Percentiles rank a stretch among this genome's conserved stretches.
Evolutionary conservation across 2,888 invertebrate species (phyloP).

Genomic region (Meghimatium bilineatum): DNA sequence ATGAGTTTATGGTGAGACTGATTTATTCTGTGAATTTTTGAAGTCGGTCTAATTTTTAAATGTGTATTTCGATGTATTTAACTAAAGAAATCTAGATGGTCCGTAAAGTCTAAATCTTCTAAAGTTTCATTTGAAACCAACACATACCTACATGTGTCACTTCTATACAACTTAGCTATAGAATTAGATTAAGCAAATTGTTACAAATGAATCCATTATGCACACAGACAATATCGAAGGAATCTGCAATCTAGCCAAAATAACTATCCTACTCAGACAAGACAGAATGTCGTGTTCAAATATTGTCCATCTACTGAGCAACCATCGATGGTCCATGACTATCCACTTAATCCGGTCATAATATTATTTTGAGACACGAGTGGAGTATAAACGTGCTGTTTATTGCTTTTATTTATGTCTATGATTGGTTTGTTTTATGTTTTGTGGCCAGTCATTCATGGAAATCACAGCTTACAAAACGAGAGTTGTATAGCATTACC

Average conservation of each 20-base stretch:
- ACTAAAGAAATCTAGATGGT: too few relatives aligned
- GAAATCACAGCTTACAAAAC: neutral
- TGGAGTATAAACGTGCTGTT: neutral
- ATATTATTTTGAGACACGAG: neutral
- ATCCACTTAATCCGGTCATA: neutral
- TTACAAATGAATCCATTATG: neutral
- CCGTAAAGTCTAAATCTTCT: too few relatives aligned
- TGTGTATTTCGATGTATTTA: too few relatives aligned
- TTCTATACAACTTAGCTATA: too few relatives aligned
- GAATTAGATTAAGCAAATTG: neutral
- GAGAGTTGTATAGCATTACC: neutral
- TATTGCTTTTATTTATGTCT: constrained; percentile 1
- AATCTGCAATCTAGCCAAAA: neutral
- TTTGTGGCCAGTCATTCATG: neutral
- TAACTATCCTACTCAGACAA: neutral
- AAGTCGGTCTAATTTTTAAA: too few relatives aligned
- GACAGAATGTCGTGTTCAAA: neutral
- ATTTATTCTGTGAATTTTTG: too few relatives aligned
- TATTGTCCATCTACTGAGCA: neutral
- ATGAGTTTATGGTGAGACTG: too few relatives aligned
- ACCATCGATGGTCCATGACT: neutral
- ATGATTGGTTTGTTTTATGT: neutral
- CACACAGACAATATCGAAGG: neutral
- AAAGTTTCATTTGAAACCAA: too few relatives aligned
- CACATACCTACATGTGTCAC: too few relatives aligned